phyloP scores from a whole-genome alignment of 2,888 invertebrate genomes.

The Ormyrus rosae region DNA sequence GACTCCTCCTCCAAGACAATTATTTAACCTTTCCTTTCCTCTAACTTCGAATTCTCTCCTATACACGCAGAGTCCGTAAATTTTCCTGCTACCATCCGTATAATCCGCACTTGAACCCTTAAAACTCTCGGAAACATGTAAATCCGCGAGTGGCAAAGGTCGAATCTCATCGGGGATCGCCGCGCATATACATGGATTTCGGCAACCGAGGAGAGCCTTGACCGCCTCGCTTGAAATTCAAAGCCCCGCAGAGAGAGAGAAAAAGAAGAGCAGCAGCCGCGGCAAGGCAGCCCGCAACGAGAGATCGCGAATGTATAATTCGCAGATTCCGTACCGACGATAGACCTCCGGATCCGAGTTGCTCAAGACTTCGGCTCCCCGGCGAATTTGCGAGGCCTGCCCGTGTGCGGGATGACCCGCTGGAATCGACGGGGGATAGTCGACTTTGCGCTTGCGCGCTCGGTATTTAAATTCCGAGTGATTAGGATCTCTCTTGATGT shows the following conservation, averaged over 20 bases:
- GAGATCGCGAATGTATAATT: constrained; percentile 35
- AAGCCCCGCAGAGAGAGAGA: neutral
- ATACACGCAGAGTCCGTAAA: no score
- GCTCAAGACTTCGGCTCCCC: neutral
- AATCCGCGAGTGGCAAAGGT: no score
- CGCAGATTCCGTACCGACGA: constrained; percentile 1
- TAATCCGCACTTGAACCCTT: no score
- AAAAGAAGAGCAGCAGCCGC: neutral
- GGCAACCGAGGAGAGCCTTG: constrained; percentile 18
- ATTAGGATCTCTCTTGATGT: no score
- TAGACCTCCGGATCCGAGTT: neutral
- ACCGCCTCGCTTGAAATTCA: constrained; percentile 29
- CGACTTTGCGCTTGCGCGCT: no score
- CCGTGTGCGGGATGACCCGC: constrained; percentile 4
- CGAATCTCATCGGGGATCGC: neutral
- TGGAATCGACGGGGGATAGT: neutral
- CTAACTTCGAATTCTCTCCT: no score
- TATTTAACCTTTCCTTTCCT: no score
- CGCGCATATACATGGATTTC: constrained; percentile 12
- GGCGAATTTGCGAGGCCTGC: neutral
- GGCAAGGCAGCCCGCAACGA: neutral
- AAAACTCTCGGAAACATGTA: no score
- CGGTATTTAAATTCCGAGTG: no score
- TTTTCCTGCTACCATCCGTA: no score
- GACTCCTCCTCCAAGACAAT: no score